Conservation (phyloP, 2,888 invertebrate genomes). For the Mellilla xanthometata region DNA sequence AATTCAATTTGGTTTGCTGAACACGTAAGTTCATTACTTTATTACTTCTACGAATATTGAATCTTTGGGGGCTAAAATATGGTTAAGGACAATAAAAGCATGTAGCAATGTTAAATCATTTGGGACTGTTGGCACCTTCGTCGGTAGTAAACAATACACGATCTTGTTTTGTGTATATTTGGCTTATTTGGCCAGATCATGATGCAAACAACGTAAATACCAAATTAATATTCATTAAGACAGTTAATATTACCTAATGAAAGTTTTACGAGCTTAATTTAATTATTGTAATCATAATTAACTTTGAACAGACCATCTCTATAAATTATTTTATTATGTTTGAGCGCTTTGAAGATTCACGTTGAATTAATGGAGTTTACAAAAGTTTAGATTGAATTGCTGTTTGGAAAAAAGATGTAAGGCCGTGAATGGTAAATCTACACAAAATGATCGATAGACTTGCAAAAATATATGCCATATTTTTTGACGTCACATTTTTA, state of each 20-base stretch:
- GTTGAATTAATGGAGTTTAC: neutral
- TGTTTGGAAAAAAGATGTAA: too few relatives aligned
- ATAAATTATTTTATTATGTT: slow-evolving; percentile 3
- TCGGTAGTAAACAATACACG: neutral
- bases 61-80: slow-evolving; percentile 5
- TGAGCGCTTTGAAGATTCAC: neutral
- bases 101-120: slow-evolving; percentile 5
- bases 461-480: neutral
- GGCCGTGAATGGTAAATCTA: too few relatives aligned
- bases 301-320: neutral
- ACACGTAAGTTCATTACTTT: slow-evolving; percentile 1
- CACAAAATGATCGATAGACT: neutral
- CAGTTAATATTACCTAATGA: neutral
- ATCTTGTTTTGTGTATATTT: neutral
- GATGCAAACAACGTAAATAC: neutral
- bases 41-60: neutral
- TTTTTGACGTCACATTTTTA: slow-evolving; percentile 8
- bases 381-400: too few relatives aligned
- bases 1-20: slow-evolving; percentile 8
- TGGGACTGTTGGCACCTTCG: slow-evolving; percentile 9
- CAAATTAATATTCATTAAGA: neutral
- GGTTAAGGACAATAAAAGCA: slow-evolving; percentile 11
- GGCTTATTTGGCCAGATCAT: neutral
- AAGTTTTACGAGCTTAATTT: slow-evolving; percentile 1
- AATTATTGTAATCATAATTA: neutral